A percentile compares a stretch with the other conserved stretches of the same genome.
Conservation (phyloP, 2,113 vertebrate species). For the Hyperopisus bebe region DNA sequence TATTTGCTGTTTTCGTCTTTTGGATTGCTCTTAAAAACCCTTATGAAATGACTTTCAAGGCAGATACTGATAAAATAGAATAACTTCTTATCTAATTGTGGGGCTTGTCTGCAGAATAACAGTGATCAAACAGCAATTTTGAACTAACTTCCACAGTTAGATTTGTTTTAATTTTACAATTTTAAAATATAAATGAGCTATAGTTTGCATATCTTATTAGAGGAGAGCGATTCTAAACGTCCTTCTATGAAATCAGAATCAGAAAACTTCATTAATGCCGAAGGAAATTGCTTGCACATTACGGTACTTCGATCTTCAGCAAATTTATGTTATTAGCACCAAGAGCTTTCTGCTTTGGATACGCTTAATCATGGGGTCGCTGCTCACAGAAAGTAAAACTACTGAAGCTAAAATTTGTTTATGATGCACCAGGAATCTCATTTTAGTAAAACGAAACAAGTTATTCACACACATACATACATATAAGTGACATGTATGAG, state of each 20-base stretch:
- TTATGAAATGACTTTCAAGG: background rate
- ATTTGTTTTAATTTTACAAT: background rate
- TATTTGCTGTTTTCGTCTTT: background rate
- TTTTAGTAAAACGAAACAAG: background rate
- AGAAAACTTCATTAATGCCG: too few species aligned
- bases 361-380: background rate
- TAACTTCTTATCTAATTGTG: background rate
- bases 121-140: background rate
- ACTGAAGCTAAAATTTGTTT: background rate
- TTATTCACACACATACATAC: background rate
- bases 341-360: background rate
- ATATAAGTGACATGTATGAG: background rate
- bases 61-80: background rate
- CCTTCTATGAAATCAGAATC: background rate
- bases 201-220: background rate
- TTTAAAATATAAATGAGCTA: background rate
- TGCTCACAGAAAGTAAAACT: background rate
- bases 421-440: background rate
- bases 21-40: background rate
- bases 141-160: background rate
- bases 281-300: background rate
- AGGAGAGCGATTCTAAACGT: background rate
- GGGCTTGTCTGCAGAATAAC: background rate
- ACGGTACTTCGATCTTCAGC: background rate
- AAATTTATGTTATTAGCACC: background rate